Evolutionary conservation across 2,888 invertebrate species (phyloP).

Genomic region (Eupeodes luniger): DNA sequence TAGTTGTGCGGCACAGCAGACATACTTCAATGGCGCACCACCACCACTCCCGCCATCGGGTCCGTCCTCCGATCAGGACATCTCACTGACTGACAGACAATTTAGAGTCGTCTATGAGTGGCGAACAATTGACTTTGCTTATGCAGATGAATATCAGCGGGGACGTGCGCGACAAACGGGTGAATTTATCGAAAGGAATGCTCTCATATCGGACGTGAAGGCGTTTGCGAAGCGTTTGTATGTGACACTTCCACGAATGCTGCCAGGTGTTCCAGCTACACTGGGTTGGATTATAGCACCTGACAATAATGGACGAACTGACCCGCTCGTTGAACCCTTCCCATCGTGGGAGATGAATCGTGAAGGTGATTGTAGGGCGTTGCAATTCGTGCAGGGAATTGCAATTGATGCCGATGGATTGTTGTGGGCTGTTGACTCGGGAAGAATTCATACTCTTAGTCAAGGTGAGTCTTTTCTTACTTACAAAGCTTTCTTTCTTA

Average conservation of each 20-base stretch:
- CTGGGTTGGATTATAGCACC: constrained; percentile 86
- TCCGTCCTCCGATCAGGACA: constrained; percentile 67
- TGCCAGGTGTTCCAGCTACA: constrained; percentile 89
- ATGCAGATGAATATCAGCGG: constrained; percentile 86
- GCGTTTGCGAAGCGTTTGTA: constrained; percentile 88
- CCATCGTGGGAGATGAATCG: constrained; percentile 90
- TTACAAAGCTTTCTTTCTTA: too few relatives aligned
- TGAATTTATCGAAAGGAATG: constrained; percentile 88
- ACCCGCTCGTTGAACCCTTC: constrained; percentile 87
- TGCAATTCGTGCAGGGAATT: constrained; percentile 91
- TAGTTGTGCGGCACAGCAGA: constrained; percentile 55
- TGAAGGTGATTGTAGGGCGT: constrained; percentile 87
- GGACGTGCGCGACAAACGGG: constrained; percentile 86
- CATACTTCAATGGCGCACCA: constrained; percentile 73
- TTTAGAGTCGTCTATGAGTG: constrained; percentile 90
- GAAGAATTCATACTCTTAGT: constrained; percentile 87
- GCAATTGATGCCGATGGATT: constrained; percentile 89
- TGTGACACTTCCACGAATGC: constrained; percentile 89
- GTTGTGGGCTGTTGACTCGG: constrained; percentile 89
- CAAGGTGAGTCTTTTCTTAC: constrained; percentile 77
- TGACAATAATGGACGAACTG: constrained; percentile 84
- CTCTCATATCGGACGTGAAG: constrained; percentile 88
- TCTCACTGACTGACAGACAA: constrained; percentile 82
- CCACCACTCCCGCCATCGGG: constrained; percentile 67
- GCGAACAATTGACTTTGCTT: constrained; percentile 89